These are phyloP conservation scores for Rhopalosiphum nymphaeae DNA, from an alignment of 2,888 invertebrate species.

Conservation along the genomic window DNA sequence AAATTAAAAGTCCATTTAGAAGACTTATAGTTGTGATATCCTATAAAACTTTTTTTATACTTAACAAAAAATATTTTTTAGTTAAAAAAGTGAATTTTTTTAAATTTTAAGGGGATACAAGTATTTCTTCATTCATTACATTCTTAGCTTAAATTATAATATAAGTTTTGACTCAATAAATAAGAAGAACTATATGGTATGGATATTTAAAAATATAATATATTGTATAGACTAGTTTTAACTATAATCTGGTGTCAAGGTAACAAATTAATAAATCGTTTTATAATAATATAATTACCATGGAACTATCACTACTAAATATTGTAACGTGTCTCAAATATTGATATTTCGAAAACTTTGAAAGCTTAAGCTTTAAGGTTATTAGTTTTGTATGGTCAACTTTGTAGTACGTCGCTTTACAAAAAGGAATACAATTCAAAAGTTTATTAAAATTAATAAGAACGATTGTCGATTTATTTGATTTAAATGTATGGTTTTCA, in stretches of 20 bases:
- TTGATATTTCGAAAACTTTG: not conserved
- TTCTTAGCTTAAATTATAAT: not conserved
- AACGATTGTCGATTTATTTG: not conserved
- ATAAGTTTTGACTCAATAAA: not conserved
- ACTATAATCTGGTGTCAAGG: not conserved
- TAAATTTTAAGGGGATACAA: no score
- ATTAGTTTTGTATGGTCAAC: not conserved
- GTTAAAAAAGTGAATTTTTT: no score
- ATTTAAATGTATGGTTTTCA: not conserved
- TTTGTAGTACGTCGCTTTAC: not conserved
- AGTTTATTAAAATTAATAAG: not conserved
- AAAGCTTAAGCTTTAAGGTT: not conserved
- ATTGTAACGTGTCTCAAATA: not conserved
- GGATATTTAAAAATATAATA: no score
- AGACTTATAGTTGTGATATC: no score
- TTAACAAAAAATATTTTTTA: no score
- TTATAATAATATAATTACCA: not conserved
- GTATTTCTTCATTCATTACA: no score
- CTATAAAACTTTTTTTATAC: no score
- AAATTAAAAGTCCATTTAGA: no score
- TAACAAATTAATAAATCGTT: not conserved
- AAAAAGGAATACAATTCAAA: not conserved
- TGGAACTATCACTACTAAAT: not conserved
- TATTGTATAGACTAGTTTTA: not conserved
- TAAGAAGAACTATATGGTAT: not conserved